These are phyloP conservation scores for Stramonita haemastoma DNA, from an alignment of 2,888 invertebrate genomes.

Conservation along the genomic window DNA sequence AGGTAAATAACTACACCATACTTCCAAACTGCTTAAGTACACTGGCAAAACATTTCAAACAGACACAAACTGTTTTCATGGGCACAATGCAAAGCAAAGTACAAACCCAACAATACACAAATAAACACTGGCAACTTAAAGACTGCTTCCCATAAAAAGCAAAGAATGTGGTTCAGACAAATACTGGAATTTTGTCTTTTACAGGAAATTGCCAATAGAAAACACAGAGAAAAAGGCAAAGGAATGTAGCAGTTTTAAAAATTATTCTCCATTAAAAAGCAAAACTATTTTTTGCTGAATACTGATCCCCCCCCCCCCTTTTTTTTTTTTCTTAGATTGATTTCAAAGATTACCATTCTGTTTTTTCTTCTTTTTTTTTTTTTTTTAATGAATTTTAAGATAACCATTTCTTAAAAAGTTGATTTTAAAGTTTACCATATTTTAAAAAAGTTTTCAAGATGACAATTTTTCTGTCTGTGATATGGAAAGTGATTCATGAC, in stretches of 20 bases:
- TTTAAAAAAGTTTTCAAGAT: background rate
- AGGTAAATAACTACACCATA: too few species aligned
- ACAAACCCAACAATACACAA: background rate
- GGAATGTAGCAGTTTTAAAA: background rate
- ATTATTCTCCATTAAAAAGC: background rate
- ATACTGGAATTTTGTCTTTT: too few species aligned
- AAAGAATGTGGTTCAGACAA: background rate
- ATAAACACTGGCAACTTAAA: background rate
- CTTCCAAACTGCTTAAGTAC: background rate
- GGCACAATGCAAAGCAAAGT: background rate
- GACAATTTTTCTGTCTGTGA: background rate
- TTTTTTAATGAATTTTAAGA: background rate
- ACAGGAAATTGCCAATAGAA: background rate
- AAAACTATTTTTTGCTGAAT: background rate
- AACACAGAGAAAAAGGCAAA: background rate
- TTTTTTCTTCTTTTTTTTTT: background rate
- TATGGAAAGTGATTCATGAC: background rate
- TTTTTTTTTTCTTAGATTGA: background rate
- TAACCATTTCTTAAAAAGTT: background rate
- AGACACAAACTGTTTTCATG: background rate
- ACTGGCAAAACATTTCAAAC: background rate
- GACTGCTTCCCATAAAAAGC: background rate
- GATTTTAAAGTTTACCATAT: background rate
- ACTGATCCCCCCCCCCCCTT: background rate
- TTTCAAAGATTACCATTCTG: background rate